Evolutionary conservation across 2,113 vertebrate genomes (phyloP), one percentile per base, ranked within the genome.

Genomic region (Heterotilapia buettikoferi): DNA sequence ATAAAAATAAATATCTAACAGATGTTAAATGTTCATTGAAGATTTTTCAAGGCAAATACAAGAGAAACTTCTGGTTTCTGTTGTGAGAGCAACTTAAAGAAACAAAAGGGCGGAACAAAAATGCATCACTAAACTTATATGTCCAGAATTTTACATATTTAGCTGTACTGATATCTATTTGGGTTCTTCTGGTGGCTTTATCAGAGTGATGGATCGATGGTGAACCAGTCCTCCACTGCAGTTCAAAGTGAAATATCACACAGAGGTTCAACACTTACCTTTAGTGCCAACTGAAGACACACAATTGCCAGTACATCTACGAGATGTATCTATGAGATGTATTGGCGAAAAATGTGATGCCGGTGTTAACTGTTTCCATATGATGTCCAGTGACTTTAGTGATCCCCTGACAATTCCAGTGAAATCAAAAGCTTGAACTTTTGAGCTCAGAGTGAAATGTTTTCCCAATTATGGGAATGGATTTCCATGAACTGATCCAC

Each of bases 401-500:
- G 73, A 52, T 50, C 73, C 43, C 73, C 18, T 52, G 73, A 52
- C 45, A 78, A 33, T 78, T 78, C 26, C 10, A 78, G 10, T 78
- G 26, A 78, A 78, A 78, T 50, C 45, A 33, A 52, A 52, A 78
- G 26, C 43, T 78, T 50, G 24, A 31, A 50, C 71, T 52, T 78
- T 78, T 52, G 45, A 19, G 24, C 45, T 52, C 29, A 52, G 26
- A 78, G 24, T 76, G 14, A 47, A 76, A 76, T 47, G 73, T 78
- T 78, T 78, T 31, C 16, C 47, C 45, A 78, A 52, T 33, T 78
- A 52, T 33, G 26, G 26, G 45, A 52, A 52, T 52, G 45, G 45
- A 78, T 78, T 52, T 78, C 45, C 18, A 78, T 78, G 45, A 52
- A 78, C n/a, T 54, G 76, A 80, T 80, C 18, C 50, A 80, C 21